Evolutionary conservation across 2,888 invertebrate genomes (phyloP), one percentile per base, ranked within the genome.

Genomic region (Ferdinandea cuprea): DNA sequence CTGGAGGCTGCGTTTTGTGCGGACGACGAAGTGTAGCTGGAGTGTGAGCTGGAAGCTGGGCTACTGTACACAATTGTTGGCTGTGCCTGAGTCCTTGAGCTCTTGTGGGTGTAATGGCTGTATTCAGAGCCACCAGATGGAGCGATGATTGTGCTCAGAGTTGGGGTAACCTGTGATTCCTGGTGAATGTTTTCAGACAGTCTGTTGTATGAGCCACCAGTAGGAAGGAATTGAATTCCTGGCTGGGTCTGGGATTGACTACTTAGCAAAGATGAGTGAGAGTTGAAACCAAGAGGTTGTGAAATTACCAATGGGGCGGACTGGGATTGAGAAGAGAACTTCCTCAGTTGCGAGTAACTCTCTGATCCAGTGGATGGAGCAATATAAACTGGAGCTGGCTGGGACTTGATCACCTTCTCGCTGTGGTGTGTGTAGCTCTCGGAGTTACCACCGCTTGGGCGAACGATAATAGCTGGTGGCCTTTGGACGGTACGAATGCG

Each of bases 401-500:
- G 71, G 7, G 85, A 32, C 28, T 81, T 56, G 1, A 83, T 17
- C 2, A 86, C 48, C 8, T 85, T 81, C 37, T 85, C 85, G 13
- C 78, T 76, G 30, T 69, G 86, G 6, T 84, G 85, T 44, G 59
- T 56, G 37, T 85, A 85, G 13, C 73, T 72, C 35, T 85, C 84
- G 0, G 86, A 85, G 6, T 65, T 42, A 6, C 81, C 72, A 11
- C 65, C 66, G 7, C 85, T 58, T 11, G 74, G 65, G 35, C 63
- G 50, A 8, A 77, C 46, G 13, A 83, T 40, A 6, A 85, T 50
- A 15, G 85, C 59, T 13, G 54, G 65, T n/a, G 79, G 79, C 66
- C 87, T 88, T 25, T 87, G 87, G 0, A 87, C 74, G 3, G 85
- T 72, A 15, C 80, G 78, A n/a, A 86, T 68, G 46, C 88, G 87